Conservation (phyloP, 2,888 invertebrate genomes). For the Galeopsomyia nigrocyanea region DNA sequence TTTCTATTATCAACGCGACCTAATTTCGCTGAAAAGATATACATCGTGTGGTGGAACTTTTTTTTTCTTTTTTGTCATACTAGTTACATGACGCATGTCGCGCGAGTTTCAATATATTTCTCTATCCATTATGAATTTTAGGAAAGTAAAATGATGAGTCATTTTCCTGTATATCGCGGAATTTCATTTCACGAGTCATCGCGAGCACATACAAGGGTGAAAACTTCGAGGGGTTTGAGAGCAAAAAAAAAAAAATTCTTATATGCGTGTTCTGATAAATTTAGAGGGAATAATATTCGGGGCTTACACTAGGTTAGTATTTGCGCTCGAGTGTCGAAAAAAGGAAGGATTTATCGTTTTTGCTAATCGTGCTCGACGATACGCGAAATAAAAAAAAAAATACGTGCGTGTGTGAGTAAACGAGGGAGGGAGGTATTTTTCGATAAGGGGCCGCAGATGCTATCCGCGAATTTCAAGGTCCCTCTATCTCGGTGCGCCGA, state of each 20-base stretch:
- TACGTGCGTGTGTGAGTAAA: not conserved
- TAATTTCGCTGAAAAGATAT: conserved; percentile 23
- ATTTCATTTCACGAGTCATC: too few species aligned
- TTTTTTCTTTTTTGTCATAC: too few species aligned
- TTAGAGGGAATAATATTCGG: conserved; percentile 63
- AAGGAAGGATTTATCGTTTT: conserved; percentile 59
- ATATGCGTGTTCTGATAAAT: too few species aligned
- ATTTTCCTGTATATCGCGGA: too few species aligned
- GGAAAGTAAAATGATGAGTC: too few species aligned
- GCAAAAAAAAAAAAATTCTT: too few species aligned
- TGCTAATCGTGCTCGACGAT: conserved; percentile 26
- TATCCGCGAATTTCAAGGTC: conserved; percentile 69
- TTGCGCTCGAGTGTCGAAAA: conserved; percentile 48
- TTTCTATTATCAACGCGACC: conserved; percentile 1
- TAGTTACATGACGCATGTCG: too few species aligned
- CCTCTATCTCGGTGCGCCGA: conserved; percentile 59
- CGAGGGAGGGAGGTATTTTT: conserved; percentile 42
- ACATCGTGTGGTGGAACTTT: not conserved
- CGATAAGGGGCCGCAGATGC: conserved; percentile 68
- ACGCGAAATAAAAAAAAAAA: not conserved
- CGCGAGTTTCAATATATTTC: too few species aligned
- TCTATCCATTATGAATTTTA: too few species aligned
- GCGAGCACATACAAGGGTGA: too few species aligned
- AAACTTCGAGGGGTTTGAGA: too few species aligned
- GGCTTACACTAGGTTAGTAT: conserved; percentile 69